Evolutionary conservation across 2,797 vertebrate genomes (phyloP).

Genomic region (Rousettus madagascariensis): DNA sequence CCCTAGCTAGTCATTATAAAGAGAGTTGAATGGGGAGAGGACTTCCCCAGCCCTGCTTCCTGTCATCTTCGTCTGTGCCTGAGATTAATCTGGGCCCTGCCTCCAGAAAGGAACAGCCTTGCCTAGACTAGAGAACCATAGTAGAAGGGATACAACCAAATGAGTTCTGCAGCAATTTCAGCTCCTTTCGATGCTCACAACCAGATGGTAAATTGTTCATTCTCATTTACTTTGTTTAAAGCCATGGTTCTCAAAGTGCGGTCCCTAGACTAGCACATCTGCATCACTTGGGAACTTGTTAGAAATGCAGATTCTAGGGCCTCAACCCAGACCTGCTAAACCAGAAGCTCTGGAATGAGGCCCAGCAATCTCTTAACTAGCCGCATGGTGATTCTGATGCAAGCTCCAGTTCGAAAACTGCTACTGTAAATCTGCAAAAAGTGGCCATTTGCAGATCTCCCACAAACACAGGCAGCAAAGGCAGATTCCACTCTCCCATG

Average conservation of each 20-base stretch:
- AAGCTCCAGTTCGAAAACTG: neutral
- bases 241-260: neutral
- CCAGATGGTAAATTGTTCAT: neutral
- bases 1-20: neutral
- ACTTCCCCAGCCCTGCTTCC: neutral
- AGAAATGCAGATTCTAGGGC: neutral
- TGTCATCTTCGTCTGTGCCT: rapidly evolving
- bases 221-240: neutral
- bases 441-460: neutral
- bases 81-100: neutral
- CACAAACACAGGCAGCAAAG: neutral
- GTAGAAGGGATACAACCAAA: too few relatives aligned
- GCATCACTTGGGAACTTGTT: neutral
- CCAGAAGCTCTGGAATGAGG: neutral
- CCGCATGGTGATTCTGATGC: neutral
- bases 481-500: neutral
- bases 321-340: neutral
- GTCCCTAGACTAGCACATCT: neutral
- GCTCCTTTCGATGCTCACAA: neutral
- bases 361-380: neutral
- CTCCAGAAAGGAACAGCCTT: neutral
- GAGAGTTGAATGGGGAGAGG: neutral
- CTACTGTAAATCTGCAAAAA: neutral
- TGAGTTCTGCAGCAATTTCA: neutral
- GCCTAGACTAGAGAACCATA: too few relatives aligned